Conservation (phyloP, 2,888 invertebrate genomes). For the Abscondita cerata region DNA sequence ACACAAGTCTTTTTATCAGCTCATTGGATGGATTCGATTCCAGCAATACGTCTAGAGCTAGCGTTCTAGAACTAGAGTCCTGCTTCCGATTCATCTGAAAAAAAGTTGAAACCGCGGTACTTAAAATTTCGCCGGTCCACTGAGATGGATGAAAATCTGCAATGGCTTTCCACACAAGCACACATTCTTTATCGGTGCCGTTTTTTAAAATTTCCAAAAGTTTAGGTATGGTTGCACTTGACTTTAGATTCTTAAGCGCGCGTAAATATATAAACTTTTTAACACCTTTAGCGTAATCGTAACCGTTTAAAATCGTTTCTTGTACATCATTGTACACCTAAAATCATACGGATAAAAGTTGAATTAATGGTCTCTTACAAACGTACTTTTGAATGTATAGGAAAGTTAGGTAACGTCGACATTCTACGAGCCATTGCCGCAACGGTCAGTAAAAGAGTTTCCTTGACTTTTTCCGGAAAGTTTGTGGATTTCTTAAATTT, state of each 20-base stretch:
- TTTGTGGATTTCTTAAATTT: slow-evolving; percentile 60
- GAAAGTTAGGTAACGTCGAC: slow-evolving; percentile 46
- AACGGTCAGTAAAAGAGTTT: slow-evolving; percentile 71
- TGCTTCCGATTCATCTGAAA: slow-evolving; percentile 65
- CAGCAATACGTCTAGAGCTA: slow-evolving; percentile 75
- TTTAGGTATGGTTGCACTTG: slow-evolving; percentile 65
- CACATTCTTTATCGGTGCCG: slow-evolving; percentile 63
- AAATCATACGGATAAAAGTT: slow-evolving; percentile 38
- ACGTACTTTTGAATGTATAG: slow-evolving; percentile 45
- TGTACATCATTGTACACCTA: slow-evolving; percentile 56
- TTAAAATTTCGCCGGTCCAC: slow-evolving; percentile 58
- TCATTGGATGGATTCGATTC: slow-evolving; percentile 64
- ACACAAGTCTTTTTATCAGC: slow-evolving; percentile 62
- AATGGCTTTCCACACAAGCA: slow-evolving; percentile 74
- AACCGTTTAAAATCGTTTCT: slow-evolving; percentile 52
- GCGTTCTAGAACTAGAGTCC: slow-evolving; percentile 73
- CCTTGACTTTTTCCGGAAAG: slow-evolving; percentile 66
- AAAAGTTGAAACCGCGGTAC: slow-evolving; percentile 64
- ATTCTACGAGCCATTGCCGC: slow-evolving; percentile 67
- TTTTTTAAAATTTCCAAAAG: slow-evolving; percentile 65
- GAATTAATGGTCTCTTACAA: background rate
- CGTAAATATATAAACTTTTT: slow-evolving; percentile 70
- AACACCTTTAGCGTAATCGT: slow-evolving; percentile 56
- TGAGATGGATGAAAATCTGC: slow-evolving; percentile 59
- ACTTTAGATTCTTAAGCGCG: slow-evolving; percentile 73